phyloP scores from a whole-genome alignment of 2,888 invertebrate species.

The Dendrolimus pini region DNA sequence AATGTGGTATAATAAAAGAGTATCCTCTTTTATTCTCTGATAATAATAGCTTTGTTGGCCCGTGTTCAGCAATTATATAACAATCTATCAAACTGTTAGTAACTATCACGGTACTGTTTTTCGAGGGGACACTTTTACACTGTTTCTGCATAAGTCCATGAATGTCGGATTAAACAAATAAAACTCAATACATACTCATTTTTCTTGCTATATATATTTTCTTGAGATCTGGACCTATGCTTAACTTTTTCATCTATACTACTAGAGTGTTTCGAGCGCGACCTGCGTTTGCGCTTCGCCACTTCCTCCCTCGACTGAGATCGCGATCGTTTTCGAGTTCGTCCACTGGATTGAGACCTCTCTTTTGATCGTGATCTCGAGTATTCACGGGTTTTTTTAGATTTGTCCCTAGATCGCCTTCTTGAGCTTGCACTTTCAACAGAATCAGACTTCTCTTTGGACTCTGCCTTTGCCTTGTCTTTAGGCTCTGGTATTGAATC shows the following conservation, averaged over 20 bases:
- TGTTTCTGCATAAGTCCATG: no score
- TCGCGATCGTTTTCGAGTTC: constrained; percentile 28
- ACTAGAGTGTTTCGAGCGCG: constrained; percentile 31
- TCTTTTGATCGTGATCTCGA: constrained; percentile 43
- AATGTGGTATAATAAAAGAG: no score
- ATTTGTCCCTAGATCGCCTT: constrained; percentile 45
- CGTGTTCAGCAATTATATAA: no score
- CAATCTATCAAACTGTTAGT: no score
- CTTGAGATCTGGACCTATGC: constrained; percentile 60
- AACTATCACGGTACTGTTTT: no score
- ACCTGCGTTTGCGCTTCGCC: constrained; percentile 14
- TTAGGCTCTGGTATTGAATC: constrained; percentile 40
- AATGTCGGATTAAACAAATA: background rate
- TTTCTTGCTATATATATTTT: constrained; percentile 47
- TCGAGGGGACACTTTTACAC: no score
- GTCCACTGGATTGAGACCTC: constrained; percentile 29
- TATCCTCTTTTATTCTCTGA: no score
- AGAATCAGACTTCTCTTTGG: constrained; percentile 44
- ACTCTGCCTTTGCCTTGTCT: constrained; percentile 33
- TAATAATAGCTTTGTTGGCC: no score
- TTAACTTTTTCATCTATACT: constrained; percentile 44
- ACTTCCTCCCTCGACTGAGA: constrained; percentile 27
- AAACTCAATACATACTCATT: constrained; percentile 47
- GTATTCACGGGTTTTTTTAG: constrained; percentile 36
- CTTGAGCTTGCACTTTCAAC: constrained; percentile 39